Evolutionary conservation across 2,797 vertebrate genomes (phyloP), one percentile per base, ranked within the genome.

Genomic region (Orientallactaga sibirica): DNA sequence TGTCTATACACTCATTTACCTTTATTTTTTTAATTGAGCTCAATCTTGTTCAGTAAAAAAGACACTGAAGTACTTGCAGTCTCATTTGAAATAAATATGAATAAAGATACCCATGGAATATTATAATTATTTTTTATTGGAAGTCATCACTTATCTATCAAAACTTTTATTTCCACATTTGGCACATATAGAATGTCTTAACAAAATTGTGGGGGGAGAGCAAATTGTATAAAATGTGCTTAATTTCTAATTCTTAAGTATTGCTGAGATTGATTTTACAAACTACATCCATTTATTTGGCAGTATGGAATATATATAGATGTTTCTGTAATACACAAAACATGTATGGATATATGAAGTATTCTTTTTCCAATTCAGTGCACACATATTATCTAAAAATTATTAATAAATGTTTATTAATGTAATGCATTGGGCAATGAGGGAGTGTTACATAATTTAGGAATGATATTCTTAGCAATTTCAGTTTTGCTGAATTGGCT

Each of bases 351-450:
- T 48, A 15, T 27, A 5, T 27, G 16, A 84, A 37, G 12, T 22
- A 29, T 37, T 48, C 3, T n/a, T 52, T 68, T 52, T 41, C 7
- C 16, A 77, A 18, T 55, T 68, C 43, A 52, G 2, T 29, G 8
- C 16, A 41, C 0, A 18, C 58, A 75, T 73, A 81, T 33, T 75
- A 19, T 62, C 2, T 5, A 78, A 29, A 73, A 80, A 81, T 52
- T 89, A 37, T 62, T 81, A 62, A 61, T 41, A 61, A 37, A 33
- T 55, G 78, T 76, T 48, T 85, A 66, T n/a, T 64, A 84, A 81
- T 74, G 7, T 4, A 83, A 20, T 29, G 2, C 1, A 14, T 68
- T 86, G 55, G 4, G 1, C 48, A 90, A 10, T 86, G 55, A 20
- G n/a, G 10, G 19, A 3, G 18, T 3, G 7, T 85, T 62, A 11